Evolutionary conservation across 2,797 vertebrate genomes (phyloP), one percentile per base, ranked within the genome.

Genomic region (Alectoris magna): DNA sequence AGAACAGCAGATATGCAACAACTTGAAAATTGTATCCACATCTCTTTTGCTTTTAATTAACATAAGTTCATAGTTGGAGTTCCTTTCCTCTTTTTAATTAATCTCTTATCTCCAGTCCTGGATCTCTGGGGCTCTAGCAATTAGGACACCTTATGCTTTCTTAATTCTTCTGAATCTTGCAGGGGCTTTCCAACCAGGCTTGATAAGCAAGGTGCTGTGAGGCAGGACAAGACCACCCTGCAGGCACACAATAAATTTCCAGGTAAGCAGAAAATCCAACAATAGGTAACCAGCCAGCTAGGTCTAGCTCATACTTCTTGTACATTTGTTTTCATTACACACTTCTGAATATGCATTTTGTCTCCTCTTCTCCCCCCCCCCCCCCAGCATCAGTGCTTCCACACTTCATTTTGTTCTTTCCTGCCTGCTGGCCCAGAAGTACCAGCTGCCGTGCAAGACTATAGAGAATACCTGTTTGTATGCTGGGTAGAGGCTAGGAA

Each of bases 1-100:
- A 48, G 22, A 93, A 96, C 27, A 94, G 90, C 62, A 84, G 44
- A 93, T 60, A 71, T 74, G 68, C 80, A 84, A 76, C 82, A 86
- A 94, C 91, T 88, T 94, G 91, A 94, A 94, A 93, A 94, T 82
- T 77, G 51, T 84, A 59, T 88, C 51, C 10, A 67, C 75, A 81
- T 31, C 41, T 93, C 19, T 63, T 86, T 78, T 88, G 71, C 44
- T 60, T 88, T 62, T 87, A 84, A 88, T 94, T 92, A 92, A 82
- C 63, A 84, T 55, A 79, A 90, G 64, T 62, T 90, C 62, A 90
- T 31, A 5, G 43, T 44, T 86, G 46, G 14, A 70, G 39, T 75
- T 23, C 48, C 56, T 88, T 91, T 91, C 55, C 48, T 87, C 51
- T 64, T 72, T 86, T 82, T 82, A 83, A 83, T 77, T 83, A 87